phyloP scores from a whole-genome alignment of 1,140 invertebrate species.

The Tenebrio molitor region DNA sequence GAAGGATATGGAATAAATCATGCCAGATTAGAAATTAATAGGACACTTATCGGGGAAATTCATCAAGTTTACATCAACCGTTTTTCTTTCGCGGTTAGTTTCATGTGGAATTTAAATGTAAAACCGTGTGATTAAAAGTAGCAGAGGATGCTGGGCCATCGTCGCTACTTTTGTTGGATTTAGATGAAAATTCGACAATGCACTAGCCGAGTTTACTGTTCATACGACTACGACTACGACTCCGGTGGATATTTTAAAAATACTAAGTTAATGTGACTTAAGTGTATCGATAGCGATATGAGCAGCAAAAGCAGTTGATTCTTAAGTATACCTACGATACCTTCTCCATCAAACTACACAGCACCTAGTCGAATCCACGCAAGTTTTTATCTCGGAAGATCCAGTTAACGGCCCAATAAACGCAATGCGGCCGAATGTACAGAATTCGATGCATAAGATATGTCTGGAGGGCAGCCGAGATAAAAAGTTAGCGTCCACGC shows the following conservation, averaged over 20 bases:
- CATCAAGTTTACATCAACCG: slow-evolving; percentile 22
- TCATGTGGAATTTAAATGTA: not conserved
- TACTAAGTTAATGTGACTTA: not conserved
- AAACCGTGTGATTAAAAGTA: not conserved
- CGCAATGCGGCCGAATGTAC: slow-evolving; percentile 15
- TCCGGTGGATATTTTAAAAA: not conserved
- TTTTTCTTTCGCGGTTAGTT: not conserved
- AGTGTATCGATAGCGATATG: slow-evolving; percentile 59
- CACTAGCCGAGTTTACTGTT: slow-evolving; percentile 44
- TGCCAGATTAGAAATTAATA: slow-evolving; percentile 29
- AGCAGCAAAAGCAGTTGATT: slow-evolving; percentile 62
- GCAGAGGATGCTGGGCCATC: slow-evolving; percentile 50
- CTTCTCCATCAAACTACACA: slow-evolving; percentile 66
- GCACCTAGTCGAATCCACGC: slow-evolving; percentile 59
- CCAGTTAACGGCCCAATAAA: slow-evolving; percentile 37
- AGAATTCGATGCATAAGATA: slow-evolving; percentile 37
- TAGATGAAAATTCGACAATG: slow-evolving; percentile 5
- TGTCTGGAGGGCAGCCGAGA: slow-evolving; percentile 44
- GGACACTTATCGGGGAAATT: slow-evolving; percentile 8
- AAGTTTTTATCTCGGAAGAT: slow-evolving; percentile 56
- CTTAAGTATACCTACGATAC: slow-evolving; percentile 59
- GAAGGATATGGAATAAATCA: slow-evolving; percentile 22
- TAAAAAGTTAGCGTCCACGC: slow-evolving; percentile 50
- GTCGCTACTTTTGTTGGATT: slow-evolving; percentile 3
- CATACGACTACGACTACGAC: slow-evolving; percentile 51